Evolutionary conservation across 2,888 invertebrate genomes (phyloP).

Genomic region (Vannuccia rotundouncinata): DNA sequence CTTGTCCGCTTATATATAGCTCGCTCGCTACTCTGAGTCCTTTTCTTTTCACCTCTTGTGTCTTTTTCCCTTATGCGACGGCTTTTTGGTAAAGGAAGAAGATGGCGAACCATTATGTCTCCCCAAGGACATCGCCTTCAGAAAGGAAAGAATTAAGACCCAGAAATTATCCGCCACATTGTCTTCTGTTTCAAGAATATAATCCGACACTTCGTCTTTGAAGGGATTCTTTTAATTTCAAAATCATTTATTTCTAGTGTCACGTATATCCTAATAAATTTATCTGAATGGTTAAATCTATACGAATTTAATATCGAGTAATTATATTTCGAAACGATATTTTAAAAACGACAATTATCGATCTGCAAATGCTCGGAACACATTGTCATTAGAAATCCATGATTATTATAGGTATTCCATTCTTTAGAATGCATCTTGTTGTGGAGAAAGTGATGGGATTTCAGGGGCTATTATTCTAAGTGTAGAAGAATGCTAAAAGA

Average conservation of each 20-base stretch:
- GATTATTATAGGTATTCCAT: too few species aligned
- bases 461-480: background rate
- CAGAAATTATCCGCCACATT: background rate
- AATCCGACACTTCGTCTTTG: background rate
- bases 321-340: too few species aligned
- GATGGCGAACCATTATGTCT: background rate
- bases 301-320: too few species aligned
- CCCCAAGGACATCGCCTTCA: background rate
- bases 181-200: background rate
- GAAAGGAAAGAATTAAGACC: background rate
- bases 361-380: too few species aligned
- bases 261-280: background rate
- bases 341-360: too few species aligned
- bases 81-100: background rate
- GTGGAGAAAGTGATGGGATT: too few species aligned
- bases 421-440: too few species aligned
- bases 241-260: background rate
- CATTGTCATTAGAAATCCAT: too few species aligned
- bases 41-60: background rate
- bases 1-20: background rate
- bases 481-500: background rate
- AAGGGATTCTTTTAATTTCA: background rate
- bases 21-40: background rate
- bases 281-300: too few species aligned
- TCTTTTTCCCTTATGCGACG: background rate